Conservation (phyloP, 2,888 invertebrate species). For the Biston stratarius region DNA sequence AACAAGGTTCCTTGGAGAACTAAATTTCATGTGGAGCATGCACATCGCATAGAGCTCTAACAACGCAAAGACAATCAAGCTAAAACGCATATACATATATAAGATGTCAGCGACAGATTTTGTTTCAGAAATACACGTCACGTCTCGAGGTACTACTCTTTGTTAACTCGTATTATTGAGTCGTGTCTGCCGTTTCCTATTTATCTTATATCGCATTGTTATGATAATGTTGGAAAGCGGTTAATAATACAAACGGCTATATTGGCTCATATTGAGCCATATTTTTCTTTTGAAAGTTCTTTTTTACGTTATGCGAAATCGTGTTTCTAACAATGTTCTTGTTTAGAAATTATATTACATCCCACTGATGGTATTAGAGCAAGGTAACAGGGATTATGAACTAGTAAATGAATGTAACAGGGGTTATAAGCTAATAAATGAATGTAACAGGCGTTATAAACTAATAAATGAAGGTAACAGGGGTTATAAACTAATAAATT, state of each 20-base stretch:
- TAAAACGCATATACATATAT: constrained; percentile 30
- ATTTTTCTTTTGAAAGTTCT: not conserved
- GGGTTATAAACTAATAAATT: too few relatives aligned
- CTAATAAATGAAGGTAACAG: too few relatives aligned
- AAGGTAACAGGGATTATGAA: too few relatives aligned
- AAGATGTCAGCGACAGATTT: constrained; percentile 14
- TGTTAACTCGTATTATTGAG: constrained; percentile 23
- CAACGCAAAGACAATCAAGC: constrained; percentile 52
- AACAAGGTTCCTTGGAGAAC: constrained; percentile 55
- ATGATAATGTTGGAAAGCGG: constrained; percentile 14
- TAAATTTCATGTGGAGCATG: constrained; percentile 51
- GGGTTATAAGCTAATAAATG: too few relatives aligned
- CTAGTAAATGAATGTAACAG: too few relatives aligned
- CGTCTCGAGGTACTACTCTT: constrained; percentile 29
- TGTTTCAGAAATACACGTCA: constrained; percentile 33
- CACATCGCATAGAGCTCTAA: constrained; percentile 47
- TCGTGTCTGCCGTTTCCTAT: constrained; percentile 24
- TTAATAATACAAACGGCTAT: constrained; percentile 23
- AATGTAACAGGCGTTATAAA: too few relatives aligned
- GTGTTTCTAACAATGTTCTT: too few relatives aligned
- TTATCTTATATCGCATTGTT: constrained; percentile 22
- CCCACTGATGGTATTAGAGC: too few relatives aligned
- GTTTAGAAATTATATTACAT: too few relatives aligned
- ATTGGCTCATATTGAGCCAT: constrained; percentile 6
- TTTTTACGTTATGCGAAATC: not conserved